Base-by-base conservation (phyloP, 2,888 invertebrate genomes). In the Eupithecia subfuscata region DNA sequence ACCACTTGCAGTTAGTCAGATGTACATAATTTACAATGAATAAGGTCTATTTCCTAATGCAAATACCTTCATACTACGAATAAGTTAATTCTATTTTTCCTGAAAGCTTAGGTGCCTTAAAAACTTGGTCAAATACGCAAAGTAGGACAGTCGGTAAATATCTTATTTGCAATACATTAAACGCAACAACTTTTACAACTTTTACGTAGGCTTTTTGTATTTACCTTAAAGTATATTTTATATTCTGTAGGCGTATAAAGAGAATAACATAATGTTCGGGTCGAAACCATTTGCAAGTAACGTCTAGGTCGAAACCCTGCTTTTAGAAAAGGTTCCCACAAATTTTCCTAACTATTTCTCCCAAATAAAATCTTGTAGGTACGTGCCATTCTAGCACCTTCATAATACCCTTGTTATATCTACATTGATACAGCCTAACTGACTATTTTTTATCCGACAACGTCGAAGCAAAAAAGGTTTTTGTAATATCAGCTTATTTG, bases 351-450 rank as follows among this genome's bases (percentile, higher is more conserved):
- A 65, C 77, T 67, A 72, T 70, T 77, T 74, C 72, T 56, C 70
- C 72, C 69, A 72, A 77, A 77, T 74, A 77, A 77, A 75, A 77
- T 74, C 70, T 40, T 74, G 67, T 67, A 67, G 69, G 73, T 69
- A 65, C 45, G 70, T 74, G 69, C 63, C 71, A 43, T 71, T 73
- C 48, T n/a, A 63, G 69, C 45, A 72, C 52, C 73, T 52, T 64
- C 64, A 68, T 71, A 70, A 74, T 43, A 52, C 71, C 76, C 73
- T 76, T 74, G 76, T 71, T 76, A 65, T 22, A 64, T 9, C 52
- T 52, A 56, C 56, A 71, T 56, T 45, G 65, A 72, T 56, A 69
- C n/a, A 40, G 25, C 30, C 60, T 70, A 52, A 16, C n/a, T 63
- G 60, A 48, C 22, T 25, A 68, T 70, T 45, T 70, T 43, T 67